Evolutionary conservation across 1,140 invertebrate genomes (phyloP).

Genomic region (Drosophila melanica): DNA sequence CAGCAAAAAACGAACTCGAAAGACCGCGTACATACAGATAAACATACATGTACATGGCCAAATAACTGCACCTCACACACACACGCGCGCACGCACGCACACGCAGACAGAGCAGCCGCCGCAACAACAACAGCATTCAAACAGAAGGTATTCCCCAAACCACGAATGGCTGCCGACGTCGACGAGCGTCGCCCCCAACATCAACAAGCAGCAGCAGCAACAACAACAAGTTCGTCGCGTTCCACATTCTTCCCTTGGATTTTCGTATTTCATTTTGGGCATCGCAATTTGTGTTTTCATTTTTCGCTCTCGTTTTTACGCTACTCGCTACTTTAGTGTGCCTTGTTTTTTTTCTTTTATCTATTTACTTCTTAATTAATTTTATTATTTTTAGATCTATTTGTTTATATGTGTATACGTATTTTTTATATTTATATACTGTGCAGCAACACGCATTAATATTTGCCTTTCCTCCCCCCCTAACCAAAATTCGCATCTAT

Average conservation of each 20-base stretch:
- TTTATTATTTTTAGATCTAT: background rate
- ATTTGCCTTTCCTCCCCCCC: background rate
- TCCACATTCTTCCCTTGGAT: slow-evolving; percentile 72
- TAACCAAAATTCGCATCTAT: background rate
- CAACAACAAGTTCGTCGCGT: slow-evolving; percentile 38
- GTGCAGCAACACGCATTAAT: slow-evolving; percentile 33
- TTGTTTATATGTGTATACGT: background rate
- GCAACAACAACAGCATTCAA: slow-evolving; percentile 32
- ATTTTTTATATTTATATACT: slow-evolving; percentile 35
- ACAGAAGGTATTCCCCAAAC: slow-evolving; percentile 80
- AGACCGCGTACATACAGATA: no score
- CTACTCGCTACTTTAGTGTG: slow-evolving; percentile 41
- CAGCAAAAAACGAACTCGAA: no score
- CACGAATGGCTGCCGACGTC: slow-evolving; percentile 47
- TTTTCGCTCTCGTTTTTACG: slow-evolving; percentile 75
- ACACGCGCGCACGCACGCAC: slow-evolving; percentile 14
- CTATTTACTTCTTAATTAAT: slow-evolving; percentile 2
- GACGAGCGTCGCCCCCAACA: slow-evolving; percentile 40
- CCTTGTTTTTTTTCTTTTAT: slow-evolving; percentile 16
- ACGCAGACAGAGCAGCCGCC: slow-evolving; percentile 31
- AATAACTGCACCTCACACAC: slow-evolving; percentile 69
- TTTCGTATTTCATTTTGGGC: slow-evolving; percentile 51
- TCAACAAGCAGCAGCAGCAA: slow-evolving; percentile 9
- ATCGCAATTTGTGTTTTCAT: slow-evolving; percentile 70
- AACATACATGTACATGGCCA: slow-evolving; percentile 46